Base-by-base conservation (phyloP, 2,888 invertebrate genomes). In the Sthenelais limicola region DNA sequence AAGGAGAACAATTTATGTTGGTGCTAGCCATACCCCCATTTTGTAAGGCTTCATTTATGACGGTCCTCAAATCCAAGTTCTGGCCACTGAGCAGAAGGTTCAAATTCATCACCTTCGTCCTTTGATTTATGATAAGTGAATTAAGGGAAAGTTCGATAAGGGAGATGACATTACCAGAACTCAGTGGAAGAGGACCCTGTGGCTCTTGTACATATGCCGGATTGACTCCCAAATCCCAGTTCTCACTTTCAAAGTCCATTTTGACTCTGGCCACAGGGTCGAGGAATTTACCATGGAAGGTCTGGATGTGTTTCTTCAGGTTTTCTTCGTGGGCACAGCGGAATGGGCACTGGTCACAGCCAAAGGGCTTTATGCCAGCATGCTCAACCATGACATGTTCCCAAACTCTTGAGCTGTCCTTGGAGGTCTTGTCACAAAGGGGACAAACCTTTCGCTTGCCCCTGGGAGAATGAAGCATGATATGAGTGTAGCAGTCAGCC, bases 401-500 rank as follows among this genome's bases (percentile, higher is more conserved):
- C 62, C 62, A 62, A 21, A 62, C 43, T 7, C 43, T 24, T 24
- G 43, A 38, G 7, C 24, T 62, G 35, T 35, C 38, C 62, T 62
- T 62, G 7, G 38, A 24, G 1, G 38, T 62, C 35, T 35, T 33
- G 24, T 62, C 62, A 38, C 62, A 62, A 1, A 62, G 18, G 15
- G 62, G 62, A 24, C 62, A 62, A 12, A 62, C n/a, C 24, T 62
- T 62, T 2, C 62, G 3, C 5, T 35, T n/a, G 24, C 35, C 38
- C 1, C 62, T 21, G 1, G 35, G 62, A 1, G 62, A 62, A 26
- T 62, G 62, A 9, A 62, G 62, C n/a, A 62, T 62, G 5, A 62
- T 24, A 43, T 62, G 62, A 2, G 62, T 62, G 24, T 62, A 62
- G 62, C 62, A 62, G 62, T 62, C 62, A 7, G 38, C 62, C 28